These are phyloP conservation scores for Ellobius talpinus DNA, from an alignment of 2,113 vertebrate species.

Conservation along the genomic window DNA sequence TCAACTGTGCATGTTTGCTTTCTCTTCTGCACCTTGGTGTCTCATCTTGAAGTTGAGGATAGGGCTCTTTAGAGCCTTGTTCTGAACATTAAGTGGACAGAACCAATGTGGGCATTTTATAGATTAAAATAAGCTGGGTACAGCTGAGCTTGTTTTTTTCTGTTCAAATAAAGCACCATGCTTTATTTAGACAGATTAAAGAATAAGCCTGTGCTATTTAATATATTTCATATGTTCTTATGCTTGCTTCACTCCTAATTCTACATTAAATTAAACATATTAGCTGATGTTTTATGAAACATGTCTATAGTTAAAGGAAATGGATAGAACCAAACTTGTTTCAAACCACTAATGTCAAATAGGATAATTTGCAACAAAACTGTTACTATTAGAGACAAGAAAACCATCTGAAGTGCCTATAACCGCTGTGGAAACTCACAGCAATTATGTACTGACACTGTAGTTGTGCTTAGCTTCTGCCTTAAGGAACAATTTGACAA, in stretches of 20 bases:
- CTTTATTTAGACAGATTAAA: constrained; percentile 43
- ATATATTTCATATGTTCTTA: constrained; percentile 14
- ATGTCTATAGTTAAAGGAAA: constrained; percentile 1
- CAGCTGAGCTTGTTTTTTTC: not conserved
- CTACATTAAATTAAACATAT: not conserved
- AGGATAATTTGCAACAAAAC: not conserved
- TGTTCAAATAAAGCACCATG: not conserved
- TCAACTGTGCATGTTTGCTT: not conserved
- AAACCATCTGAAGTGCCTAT: not conserved
- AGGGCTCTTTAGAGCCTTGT: not conserved
- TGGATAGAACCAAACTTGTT: constrained; percentile 3
- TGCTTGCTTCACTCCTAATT: not conserved
- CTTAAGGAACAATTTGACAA: not conserved
- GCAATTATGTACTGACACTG: not conserved
- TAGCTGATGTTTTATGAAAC: constrained; percentile 31
- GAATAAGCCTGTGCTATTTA: constrained; percentile 7
- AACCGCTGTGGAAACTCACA: not conserved
- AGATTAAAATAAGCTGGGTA: not conserved
- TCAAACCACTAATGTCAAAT: constrained; percentile 36
- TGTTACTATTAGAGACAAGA: not conserved
- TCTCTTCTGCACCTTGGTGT: not conserved
- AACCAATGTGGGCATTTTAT: not conserved
- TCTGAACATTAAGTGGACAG: constrained; percentile 8
- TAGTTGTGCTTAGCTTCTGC: not conserved
- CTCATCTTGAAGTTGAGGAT: constrained; percentile 9